Conservation (phyloP, 2,113 vertebrate species). For the Emberiza fucata region DNA sequence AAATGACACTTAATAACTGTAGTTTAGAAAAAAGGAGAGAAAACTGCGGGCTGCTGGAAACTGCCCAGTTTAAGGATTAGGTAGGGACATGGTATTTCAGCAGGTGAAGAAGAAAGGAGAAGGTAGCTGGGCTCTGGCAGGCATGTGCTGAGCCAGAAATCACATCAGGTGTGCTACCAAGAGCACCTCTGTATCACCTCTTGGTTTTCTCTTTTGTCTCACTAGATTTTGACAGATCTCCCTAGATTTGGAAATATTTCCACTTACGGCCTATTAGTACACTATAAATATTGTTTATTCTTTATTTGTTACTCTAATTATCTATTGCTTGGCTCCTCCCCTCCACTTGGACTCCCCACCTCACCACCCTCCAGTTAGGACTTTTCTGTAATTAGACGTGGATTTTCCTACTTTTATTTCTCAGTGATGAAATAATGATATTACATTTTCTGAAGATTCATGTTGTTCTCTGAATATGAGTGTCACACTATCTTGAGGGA, state of each 20-base stretch:
- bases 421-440: background rate
- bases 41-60: background rate
- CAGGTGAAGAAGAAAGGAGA: background rate
- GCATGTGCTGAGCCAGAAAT: background rate
- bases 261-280: background rate
- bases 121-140: background rate
- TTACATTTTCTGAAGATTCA: background rate
- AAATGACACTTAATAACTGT: background rate
- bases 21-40: background rate
- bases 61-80: background rate
- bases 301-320: background rate
- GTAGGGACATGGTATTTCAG: background rate
- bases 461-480: background rate
- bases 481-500: background rate
- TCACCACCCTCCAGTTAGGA: background rate
- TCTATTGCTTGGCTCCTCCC: background rate
- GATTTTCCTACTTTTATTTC: background rate
- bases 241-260: background rate
- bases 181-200: background rate
- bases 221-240: background rate
- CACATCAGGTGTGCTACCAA: accelerated
- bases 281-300: background rate
- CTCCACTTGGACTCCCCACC: background rate
- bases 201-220: background rate
- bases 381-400: background rate